Base-by-base conservation (phyloP, 1,140 invertebrate genomes). In the Neodiprion lecontei region DNA sequence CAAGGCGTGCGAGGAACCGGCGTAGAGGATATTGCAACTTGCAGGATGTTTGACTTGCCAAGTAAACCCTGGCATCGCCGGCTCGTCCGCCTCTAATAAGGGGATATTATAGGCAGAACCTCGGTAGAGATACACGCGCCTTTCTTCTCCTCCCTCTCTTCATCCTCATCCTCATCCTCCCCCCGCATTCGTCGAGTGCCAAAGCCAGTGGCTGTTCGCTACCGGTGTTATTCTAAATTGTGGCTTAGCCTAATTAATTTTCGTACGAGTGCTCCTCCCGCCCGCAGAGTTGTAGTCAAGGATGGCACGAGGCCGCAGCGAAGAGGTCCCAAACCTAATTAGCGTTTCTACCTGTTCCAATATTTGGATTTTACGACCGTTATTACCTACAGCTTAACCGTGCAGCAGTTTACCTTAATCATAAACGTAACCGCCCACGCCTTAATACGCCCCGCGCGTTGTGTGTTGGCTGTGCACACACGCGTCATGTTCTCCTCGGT, bases 1-100 rank as follows among this genome's bases (percentile, higher is more conserved):
- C 11, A 4, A 12, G n/a, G 53, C 11, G 53, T 61, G 53, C 53
- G 53, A 61, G 53, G 11, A 61, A 9, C 53, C 53, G 53, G 4
- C 2, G 28, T 40, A 40, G 28, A 81, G 82, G 82, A 84, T 85
- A 85, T 85, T 85, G 80, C 81, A 79, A 80, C 79, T 78, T 82
- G 74, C 76, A 79, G 81, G 83, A 80, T 85, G 82, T 85, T 85
- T 85, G 82, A 85, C 81, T 85, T 85, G 81, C 79, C 82, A 83
- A 83, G 83, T 84, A 84, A 85, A 85, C 80, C 82, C 53, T 61
- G 53, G 0, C 11, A 17, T 61, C 53, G 11, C 11, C 11, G 53
- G 53, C 11, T 61, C 53, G 53, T 61, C 53, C 53, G 11, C 53
- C 8, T 61, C 53, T 61, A 61, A 61, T 61, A 61, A 0, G 53